Evolutionary conservation across 2,888 invertebrate species (phyloP).

Genomic region (Acleris laterana): DNA sequence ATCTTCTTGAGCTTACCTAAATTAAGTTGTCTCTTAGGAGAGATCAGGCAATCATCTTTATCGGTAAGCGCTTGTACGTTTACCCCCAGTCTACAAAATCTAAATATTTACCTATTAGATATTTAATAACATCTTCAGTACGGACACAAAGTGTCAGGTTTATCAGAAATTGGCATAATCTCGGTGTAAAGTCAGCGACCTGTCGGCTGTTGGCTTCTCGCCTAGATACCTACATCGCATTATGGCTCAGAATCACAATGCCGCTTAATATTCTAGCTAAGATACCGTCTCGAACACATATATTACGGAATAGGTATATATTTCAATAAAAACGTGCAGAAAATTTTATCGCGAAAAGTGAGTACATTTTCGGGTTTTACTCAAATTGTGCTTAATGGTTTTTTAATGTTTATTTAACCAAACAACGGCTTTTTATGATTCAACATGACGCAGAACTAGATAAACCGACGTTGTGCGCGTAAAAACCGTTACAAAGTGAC

Average conservation of each 20-base stretch:
- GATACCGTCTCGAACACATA: constrained; percentile 40
- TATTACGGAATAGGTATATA: constrained; percentile 24
- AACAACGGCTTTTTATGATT: background rate
- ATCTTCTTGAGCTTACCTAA: too few species aligned
- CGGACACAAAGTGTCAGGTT: constrained; percentile 17
- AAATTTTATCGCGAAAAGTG: background rate
- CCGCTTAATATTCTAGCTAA: constrained; percentile 53
- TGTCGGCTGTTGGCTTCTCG: constrained; percentile 56
- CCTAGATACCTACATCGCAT: constrained; percentile 71
- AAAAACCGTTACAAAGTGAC: constrained; percentile 58
- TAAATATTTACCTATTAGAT: too few species aligned
- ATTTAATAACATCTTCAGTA: background rate
- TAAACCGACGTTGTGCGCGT: constrained; percentile 34
- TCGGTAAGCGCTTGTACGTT: too few species aligned
- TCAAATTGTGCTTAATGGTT: background rate
- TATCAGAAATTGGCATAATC: constrained; percentile 35
- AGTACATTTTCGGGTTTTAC: background rate
- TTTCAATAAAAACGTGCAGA: background rate
- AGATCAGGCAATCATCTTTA: too few species aligned
- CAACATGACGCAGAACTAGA: constrained; percentile 12
- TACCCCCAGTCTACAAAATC: too few species aligned
- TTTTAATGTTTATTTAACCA: background rate
- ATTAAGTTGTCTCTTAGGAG: too few species aligned
- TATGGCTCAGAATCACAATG: constrained; percentile 55
- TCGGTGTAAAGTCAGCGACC: constrained; percentile 57